Conservation (phyloP, 2,113 vertebrate genomes). For the Catharus minimus region DNA sequence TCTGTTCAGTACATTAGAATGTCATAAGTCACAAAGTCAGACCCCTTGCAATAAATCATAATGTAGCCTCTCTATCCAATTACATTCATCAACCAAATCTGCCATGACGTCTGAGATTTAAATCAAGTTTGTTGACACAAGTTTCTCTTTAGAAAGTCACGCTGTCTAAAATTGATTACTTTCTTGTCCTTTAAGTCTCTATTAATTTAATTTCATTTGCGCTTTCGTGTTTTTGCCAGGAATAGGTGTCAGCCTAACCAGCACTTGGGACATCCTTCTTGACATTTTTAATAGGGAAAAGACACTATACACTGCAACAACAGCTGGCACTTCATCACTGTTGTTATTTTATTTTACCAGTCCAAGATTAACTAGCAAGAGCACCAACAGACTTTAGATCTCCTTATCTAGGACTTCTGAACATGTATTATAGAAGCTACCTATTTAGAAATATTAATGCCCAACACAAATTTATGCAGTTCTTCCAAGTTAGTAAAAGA, state of each 20-base stretch:
- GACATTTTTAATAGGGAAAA: constrained; percentile 19
- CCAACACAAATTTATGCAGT: neutral
- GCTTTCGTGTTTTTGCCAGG: neutral
- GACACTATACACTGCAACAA: neutral
- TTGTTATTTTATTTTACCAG: neutral
- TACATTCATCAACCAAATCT: constrained; percentile 41
- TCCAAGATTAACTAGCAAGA: neutral
- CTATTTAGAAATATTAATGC: neutral
- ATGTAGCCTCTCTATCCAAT: neutral
- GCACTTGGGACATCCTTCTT: neutral
- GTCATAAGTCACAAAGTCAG: constrained; percentile 35
- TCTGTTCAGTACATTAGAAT: constrained; percentile 27
- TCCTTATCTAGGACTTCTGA: neutral
- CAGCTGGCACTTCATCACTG: neutral
- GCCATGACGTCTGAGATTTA: constrained; percentile 36
- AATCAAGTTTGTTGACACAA: constrained; percentile 46
- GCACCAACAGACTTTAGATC: neutral
- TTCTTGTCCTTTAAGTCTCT: constrained; percentile 44
- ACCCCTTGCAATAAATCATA: constrained; percentile 37
- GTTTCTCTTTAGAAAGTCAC: constrained; percentile 20
- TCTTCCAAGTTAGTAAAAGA: neutral
- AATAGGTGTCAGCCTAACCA: neutral
- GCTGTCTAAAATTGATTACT: constrained; percentile 25
- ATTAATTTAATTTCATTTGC: constrained; percentile 31
- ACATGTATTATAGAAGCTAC: neutral